Base-by-base conservation (phyloP, 2,888 invertebrate species). In the Lycophotia porphyrea region DNA sequence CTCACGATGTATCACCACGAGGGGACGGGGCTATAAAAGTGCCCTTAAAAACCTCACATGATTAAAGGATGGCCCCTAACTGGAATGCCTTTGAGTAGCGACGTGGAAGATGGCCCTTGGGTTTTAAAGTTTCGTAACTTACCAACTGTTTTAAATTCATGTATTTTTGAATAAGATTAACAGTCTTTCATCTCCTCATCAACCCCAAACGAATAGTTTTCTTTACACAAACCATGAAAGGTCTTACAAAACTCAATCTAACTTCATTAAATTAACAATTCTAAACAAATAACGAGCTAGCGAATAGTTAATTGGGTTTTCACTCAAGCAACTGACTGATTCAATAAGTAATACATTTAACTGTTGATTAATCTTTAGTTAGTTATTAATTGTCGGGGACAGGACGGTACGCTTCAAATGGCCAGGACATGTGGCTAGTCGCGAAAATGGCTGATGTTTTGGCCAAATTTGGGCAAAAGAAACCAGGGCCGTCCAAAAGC, bases 191-290 rank as follows among this genome's bases (percentile, higher is more conserved):
- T 67, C 52, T 49, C 60, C 44, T 24, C 58, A 24, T 39, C 34
- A 76, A 55, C 39, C 60, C 36, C 44, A 69, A 76, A 76, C 9
- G 39, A 64, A 80, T 61, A 80, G 42, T 60, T 77, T 65, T 55
- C 79, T 76, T 77, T 61, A 77, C 52, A 82, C 36, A 65, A 68
- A 65, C 49, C 58, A 47, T 61, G 67, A 84, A 86, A 85, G 74
- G 68, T 67, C 74, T 80, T 74, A 82, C 71, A 82, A 71, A 80
- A 76, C 76, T 80, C 79, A 76, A 84, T 81, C 74, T 75, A 85
- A 85, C 73, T 81, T 87, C 73, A 85, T 87, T 78, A 84, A 71
- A 79, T 81, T 74, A 83, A 80, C 76, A 85, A 81, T 83, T 83
- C 71, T 15, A 74, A 77, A 66, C 84, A 85, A 86, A 87, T 85